Evolutionary conservation across 2,888 invertebrate genomes (phyloP).

Genomic region (Altica lythri): DNA sequence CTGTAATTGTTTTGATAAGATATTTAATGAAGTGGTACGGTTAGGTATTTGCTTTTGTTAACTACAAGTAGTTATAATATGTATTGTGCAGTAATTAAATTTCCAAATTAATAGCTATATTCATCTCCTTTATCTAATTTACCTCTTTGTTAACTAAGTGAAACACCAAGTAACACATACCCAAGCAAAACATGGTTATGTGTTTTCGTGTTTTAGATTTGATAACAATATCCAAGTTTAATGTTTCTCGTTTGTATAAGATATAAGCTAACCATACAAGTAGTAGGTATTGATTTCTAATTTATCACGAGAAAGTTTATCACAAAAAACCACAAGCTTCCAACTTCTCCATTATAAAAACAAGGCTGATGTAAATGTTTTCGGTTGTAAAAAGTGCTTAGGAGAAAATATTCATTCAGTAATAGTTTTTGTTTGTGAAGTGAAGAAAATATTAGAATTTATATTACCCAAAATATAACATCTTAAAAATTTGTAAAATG

Average conservation of each 20-base stretch:
- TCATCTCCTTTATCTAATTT: constrained; percentile 2
- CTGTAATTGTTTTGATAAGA: too few relatives aligned
- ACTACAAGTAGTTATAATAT: too few relatives aligned
- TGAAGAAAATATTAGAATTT: too few relatives aligned
- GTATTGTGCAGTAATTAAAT: too few relatives aligned
- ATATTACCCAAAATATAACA: too few relatives aligned
- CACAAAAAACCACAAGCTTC: constrained; percentile 11
- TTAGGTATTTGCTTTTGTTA: too few relatives aligned
- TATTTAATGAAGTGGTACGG: too few relatives aligned
- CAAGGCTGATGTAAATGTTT: neutral
- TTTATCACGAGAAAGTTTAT: constrained; percentile 14
- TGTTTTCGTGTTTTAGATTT: constrained; percentile 8
- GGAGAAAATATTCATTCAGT: too few relatives aligned
- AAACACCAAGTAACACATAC: constrained; percentile 8
- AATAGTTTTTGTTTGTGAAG: too few relatives aligned
- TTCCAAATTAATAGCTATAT: neutral
- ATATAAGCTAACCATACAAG: constrained; percentile 7
- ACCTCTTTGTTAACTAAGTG: constrained; percentile 9
- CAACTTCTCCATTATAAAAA: neutral
- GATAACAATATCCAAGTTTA: constrained; percentile 12
- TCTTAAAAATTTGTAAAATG: too few relatives aligned
- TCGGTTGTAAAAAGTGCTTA: neutral
- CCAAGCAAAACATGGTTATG: constrained; percentile 5
- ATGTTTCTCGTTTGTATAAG: constrained; percentile 12
- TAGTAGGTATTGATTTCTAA: constrained; percentile 9